Evolutionary conservation across 2,888 invertebrate species (phyloP).

Genomic region (Iphiclides podalirius): DNA sequence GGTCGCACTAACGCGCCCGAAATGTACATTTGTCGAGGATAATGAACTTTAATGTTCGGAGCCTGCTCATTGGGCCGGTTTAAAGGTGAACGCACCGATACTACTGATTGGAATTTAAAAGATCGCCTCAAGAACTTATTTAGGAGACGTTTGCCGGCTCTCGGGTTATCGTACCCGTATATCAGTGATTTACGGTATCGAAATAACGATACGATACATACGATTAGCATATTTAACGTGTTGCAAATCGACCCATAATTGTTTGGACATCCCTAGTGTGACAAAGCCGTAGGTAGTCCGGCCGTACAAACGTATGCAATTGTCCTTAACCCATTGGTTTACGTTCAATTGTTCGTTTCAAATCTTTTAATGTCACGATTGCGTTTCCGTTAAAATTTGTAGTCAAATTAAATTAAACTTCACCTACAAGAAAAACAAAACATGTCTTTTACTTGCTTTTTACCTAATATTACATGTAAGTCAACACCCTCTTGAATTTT

Average conservation of each 20-base stretch:
- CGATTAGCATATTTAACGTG: slow-evolving; percentile 24
- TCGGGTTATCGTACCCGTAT: slow-evolving; percentile 65
- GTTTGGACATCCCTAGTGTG: slow-evolving; percentile 2
- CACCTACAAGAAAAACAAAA: no score
- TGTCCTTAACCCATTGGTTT: slow-evolving; percentile 5
- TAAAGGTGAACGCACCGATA: slow-evolving; percentile 70
- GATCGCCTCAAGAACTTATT: slow-evolving; percentile 57
- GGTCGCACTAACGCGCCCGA: slow-evolving; percentile 43
- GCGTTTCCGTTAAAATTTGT: background rate
- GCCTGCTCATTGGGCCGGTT: slow-evolving; percentile 65
- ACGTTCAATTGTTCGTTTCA: slow-evolving; percentile 6
- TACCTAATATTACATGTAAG: slow-evolving; percentile 27
- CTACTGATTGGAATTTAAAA: slow-evolving; percentile 61
- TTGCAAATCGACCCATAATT: slow-evolving; percentile 1
- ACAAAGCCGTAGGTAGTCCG: slow-evolving; percentile 1
- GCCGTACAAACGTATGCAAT: background rate
- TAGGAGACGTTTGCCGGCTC: slow-evolving; percentile 62
- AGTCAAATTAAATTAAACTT: background rate
- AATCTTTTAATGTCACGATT: background rate
- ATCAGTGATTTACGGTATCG: slow-evolving; percentile 49
- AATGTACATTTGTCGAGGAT: slow-evolving; percentile 64
- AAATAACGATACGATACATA: slow-evolving; percentile 29
- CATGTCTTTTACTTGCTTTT: background rate
- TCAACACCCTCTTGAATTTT: slow-evolving; percentile 42
- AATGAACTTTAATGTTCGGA: slow-evolving; percentile 62